phyloP scores from a whole-genome alignment of 2,797 vertebrate genomes.

The Oophaga sylvatica region DNA sequence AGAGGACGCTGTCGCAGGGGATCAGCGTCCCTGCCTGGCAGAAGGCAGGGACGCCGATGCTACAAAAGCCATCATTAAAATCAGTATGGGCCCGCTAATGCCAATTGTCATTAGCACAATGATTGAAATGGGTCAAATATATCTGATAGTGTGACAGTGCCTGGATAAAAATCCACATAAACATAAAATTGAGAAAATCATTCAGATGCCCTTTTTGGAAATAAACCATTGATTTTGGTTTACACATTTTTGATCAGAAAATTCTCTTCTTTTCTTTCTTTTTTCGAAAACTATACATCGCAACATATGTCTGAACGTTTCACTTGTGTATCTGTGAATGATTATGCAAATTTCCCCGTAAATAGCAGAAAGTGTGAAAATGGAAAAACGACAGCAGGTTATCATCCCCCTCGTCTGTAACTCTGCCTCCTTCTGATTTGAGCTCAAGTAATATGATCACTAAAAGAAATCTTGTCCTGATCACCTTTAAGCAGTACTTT shows the following conservation, averaged over 20 bases:
- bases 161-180: no score
- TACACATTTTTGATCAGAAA: background rate
- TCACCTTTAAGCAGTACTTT: background rate
- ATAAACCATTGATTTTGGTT: no score
- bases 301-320: slow-evolving; percentile 7
- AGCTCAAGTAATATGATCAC: background rate
- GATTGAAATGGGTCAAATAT: no score
- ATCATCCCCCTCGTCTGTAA: slow-evolving; percentile 3
- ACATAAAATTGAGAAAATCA: no score
- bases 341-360: slow-evolving; percentile 24
- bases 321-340: background rate
- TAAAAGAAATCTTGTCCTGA: background rate
- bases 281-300: slow-evolving; percentile 10
- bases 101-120: no score
- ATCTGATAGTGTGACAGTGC: no score
- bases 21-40: no score
- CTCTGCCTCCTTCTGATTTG: background rate
- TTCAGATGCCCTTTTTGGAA: no score
- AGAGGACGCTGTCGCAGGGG: no score
- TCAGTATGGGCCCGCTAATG: no score
- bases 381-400: background rate
- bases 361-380: slow-evolving; percentile 29
- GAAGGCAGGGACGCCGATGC: no score
- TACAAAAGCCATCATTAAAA: no score
- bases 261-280: background rate